Evolutionary conservation across 2,888 invertebrate genomes (phyloP).

Genomic region (Cinara cedri): DNA sequence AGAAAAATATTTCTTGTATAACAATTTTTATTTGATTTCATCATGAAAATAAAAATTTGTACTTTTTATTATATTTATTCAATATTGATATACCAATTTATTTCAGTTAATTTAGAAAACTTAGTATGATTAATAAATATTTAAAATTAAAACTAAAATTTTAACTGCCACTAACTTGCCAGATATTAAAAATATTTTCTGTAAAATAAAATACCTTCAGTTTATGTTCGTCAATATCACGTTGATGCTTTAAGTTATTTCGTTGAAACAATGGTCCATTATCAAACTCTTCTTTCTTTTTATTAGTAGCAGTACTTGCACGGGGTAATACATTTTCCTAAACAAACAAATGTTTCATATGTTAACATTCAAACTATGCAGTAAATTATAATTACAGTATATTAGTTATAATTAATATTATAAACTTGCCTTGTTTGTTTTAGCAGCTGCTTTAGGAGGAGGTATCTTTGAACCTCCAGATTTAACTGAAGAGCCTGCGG

Average conservation of each 20-base stretch:
- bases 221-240: slow-evolving; percentile 92
- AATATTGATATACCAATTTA: too few species aligned
- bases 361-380: not conserved
- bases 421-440: slow-evolving; percentile 44
- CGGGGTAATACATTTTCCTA: slow-evolving; percentile 44
- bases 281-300: slow-evolving; percentile 83
- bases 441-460: slow-evolving; percentile 39
- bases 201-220: slow-evolving; percentile 68
- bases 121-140: not conserved
- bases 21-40: too few species aligned
- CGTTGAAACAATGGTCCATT: slow-evolving; percentile 77
- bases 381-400: slow-evolving; percentile 21
- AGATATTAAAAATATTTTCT: not conserved
- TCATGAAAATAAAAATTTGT: too few species aligned
- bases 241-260: slow-evolving; percentile 88
- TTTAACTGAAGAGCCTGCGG: slow-evolving; percentile 29
- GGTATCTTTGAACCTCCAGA: slow-evolving; percentile 53
- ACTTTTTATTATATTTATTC: too few species aligned
- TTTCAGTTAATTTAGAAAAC: too few species aligned
- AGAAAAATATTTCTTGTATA: too few species aligned
- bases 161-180: not conserved
- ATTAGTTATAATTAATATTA: too few species aligned
- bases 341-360: slow-evolving; percentile 4
- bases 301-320: slow-evolving; percentile 59
- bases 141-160: not conserved